Percentiles rank a stretch among this genome's conserved stretches.
phyloP scores from a whole-genome alignment of 2,113 vertebrate genomes.

The Bubo scandiacus region DNA sequence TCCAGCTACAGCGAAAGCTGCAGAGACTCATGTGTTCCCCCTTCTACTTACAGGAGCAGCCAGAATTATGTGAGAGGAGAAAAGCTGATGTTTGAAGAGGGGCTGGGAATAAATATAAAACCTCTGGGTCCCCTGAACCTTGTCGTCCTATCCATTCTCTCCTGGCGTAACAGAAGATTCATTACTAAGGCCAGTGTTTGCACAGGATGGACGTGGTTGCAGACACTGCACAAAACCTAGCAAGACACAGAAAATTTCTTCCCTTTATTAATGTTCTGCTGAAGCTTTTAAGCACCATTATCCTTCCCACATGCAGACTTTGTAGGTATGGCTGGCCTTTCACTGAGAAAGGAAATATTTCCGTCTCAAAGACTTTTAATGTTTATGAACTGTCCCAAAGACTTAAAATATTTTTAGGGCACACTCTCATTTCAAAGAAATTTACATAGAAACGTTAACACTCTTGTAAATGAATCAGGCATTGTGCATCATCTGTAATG shows the following conservation, averaged over 20 bases:
- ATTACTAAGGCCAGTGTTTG: not conserved
- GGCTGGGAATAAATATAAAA: not conserved
- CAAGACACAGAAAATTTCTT: not conserved
- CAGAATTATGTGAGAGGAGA: not conserved
- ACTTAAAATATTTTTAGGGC: not conserved
- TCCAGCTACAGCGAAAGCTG: not conserved
- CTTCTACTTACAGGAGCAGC: not conserved
- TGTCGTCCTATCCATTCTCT: rapidly evolving
- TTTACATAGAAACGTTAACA: not conserved
- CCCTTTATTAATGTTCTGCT: not conserved
- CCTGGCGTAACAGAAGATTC: not conserved
- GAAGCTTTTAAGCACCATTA: conserved; percentile 10
- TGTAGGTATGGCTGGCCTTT: not conserved
- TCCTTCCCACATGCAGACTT: not conserved
- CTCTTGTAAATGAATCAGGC: not conserved
- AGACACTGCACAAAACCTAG: not conserved
- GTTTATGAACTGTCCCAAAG: not conserved
- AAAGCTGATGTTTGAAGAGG: not conserved
- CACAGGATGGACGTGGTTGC: not conserved
- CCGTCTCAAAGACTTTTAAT: not conserved
- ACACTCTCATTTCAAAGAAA: not conserved
- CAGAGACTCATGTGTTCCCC: rapidly evolving
- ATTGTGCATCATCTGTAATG: not conserved
- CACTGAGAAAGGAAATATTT: conserved; percentile 8
- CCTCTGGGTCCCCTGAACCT: not conserved